Evolutionary conservation across 2,888 invertebrate species (phyloP).

Genomic region (Drosophila quasianomalipes): DNA sequence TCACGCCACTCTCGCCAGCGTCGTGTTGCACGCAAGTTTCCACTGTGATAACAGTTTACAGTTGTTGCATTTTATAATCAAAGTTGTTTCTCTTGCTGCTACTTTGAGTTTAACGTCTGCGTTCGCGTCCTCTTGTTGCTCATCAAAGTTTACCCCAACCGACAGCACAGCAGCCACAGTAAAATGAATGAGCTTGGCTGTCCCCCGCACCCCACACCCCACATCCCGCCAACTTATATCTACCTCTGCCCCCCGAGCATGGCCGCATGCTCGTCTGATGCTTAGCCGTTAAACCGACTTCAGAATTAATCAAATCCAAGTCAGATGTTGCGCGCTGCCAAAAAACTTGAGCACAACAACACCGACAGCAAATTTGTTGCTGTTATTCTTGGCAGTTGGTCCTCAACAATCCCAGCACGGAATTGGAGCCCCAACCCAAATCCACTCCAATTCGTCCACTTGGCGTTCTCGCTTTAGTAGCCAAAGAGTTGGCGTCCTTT

Average conservation of each 20-base stretch:
- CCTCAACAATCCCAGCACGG: constrained; percentile 27
- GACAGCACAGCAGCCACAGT: constrained; percentile 68
- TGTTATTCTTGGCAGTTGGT: constrained; percentile 62
- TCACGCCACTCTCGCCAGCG: neutral
- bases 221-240: neutral
- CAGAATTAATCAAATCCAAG: constrained; percentile 78
- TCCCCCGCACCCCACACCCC: neutral
- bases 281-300: constrained; percentile 79
- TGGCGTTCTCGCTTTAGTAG: constrained; percentile 34
- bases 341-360: constrained; percentile 70
- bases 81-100: constrained; percentile 75
- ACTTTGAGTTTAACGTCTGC: constrained; percentile 64
- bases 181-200: constrained; percentile 66
- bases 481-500: constrained; percentile 67
- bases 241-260: neutral
- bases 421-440: neutral
- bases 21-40: constrained; percentile 60
- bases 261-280: constrained; percentile 18
- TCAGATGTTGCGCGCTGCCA: constrained; percentile 79
- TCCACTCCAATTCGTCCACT: constrained; percentile 29
- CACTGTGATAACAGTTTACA: constrained; percentile 72
- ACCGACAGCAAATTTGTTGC: constrained; percentile 68
- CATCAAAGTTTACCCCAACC: constrained; percentile 76
- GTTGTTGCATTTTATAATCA: constrained; percentile 79
- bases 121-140: constrained; percentile 50